These are phyloP conservation scores for Nematopogon swammerdamellus DNA, from an alignment of 2,888 invertebrate species.

Conservation along the genomic window DNA sequence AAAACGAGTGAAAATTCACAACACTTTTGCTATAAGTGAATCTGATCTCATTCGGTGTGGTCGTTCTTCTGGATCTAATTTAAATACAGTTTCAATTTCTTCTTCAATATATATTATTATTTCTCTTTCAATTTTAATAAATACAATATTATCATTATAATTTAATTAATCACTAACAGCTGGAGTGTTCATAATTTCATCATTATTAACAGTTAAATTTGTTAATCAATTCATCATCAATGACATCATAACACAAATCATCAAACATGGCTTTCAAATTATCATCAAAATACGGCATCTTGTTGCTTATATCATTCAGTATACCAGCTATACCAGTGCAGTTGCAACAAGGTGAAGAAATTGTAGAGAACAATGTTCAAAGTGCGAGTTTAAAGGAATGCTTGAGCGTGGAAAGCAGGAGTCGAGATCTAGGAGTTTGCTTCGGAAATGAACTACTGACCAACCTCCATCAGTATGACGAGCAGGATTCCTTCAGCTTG, in stretches of 20 bases:
- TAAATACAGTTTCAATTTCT: too few relatives aligned
- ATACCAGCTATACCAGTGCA: conserved; percentile 36
- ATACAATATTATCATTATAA: too few relatives aligned
- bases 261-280: not conserved
- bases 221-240: too few relatives aligned
- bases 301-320: conserved; percentile 17
- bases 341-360: conserved; percentile 35
- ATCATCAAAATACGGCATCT: conserved; percentile 11
- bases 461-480: conserved; percentile 63
- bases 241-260: too few relatives aligned
- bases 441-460: conserved; percentile 67
- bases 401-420: conserved; percentile 26
- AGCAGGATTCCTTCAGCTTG: conserved; percentile 63
- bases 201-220: too few relatives aligned
- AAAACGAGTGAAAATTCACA: conserved; percentile 21
- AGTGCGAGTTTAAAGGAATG: conserved; percentile 38
- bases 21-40: conserved; percentile 2
- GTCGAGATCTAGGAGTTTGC: conserved; percentile 58
- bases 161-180: too few relatives aligned
- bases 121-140: too few relatives aligned
- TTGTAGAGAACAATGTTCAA: conserved; percentile 30
- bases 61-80: not conserved
- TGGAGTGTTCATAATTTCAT: too few relatives aligned
- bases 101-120: too few relatives aligned
- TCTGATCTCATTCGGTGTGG: conserved; percentile 1